Base-by-base conservation (phyloP, 2,888 invertebrate species). In the Rotaria magnacalcarata region DNA sequence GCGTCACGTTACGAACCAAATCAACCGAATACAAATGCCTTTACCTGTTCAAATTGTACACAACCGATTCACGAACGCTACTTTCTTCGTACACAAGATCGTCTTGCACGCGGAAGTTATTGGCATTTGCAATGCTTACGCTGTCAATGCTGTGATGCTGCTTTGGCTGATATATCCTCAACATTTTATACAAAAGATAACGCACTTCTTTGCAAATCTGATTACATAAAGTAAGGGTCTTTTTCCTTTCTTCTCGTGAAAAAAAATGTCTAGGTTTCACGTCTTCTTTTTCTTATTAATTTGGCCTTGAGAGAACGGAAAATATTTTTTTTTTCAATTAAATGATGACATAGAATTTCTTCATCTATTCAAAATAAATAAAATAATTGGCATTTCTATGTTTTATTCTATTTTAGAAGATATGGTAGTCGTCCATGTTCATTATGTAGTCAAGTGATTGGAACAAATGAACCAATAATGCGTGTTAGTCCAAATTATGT, bases 91-190 rank as follows among this genome's bases (percentile, higher is more conserved):
- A 85, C 85, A 54, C 41, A 85, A 5, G 84, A 85, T 85, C 85
- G 58, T 14, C 80, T 75, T n/a, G 24, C 43, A 11, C 43, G 47
- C 47, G 43, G 47, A 75, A 21, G n/a, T n/a, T 80, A 80, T 67
- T 86, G 86, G 86, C 86, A 86, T 85, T 27, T 86, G 21, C 85
- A 86, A 34, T 86, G 86, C 84, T 75, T 86, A 11, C 85, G 85
- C 16, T 86, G 86, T 43, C 85, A 86, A 80, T 58, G 7, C 0
- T 86, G 86, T 84, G 58, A 56, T 16, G 74, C 27, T 34, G 19
- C 84, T 14, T 84, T 86, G 24, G 58, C 80, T 47, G 86, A 86
- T 8, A 8, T 86, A 24, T 75, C 74, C 8, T 75, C 85, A 54
- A 86, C 85, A 41, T 86, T 85, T 60, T 86, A 85, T 84, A 86